phyloP scores from a whole-genome alignment of 2,797 vertebrate genomes.

The Parauchenoglanis punctatus region DNA sequence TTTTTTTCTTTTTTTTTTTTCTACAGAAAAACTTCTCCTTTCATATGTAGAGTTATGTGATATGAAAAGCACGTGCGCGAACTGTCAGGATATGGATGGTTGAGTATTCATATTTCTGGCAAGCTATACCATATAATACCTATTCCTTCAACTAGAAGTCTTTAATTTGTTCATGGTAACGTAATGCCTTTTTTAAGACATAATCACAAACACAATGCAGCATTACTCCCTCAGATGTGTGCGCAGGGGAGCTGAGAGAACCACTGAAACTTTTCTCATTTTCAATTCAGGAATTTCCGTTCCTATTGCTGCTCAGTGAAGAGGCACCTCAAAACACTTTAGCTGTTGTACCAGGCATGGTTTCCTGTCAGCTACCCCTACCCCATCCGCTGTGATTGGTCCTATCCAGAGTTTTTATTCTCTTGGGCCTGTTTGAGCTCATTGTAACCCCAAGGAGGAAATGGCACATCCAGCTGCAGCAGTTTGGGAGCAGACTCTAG shows the following conservation, averaged over 20 bases:
- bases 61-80: not conserved
- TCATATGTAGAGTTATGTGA: not conserved
- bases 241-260: not conserved
- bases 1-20: too few species aligned
- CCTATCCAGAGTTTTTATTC: not conserved
- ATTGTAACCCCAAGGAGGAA: slow-evolving; percentile 9
- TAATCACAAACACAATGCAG: not conserved
- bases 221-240: not conserved
- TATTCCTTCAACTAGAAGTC: not conserved
- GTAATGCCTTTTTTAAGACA: not conserved
- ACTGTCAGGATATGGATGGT: not conserved
- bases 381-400: not conserved
- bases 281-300: not conserved
- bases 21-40: not conserved
- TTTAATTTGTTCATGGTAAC: not conserved
- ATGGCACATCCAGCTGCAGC: slow-evolving; percentile 13
- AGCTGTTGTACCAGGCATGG: not conserved
- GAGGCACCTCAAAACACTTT: not conserved
- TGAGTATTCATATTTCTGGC: not conserved
- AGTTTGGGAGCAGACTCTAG: not conserved
- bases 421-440: not conserved
- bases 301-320: not conserved
- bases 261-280: not conserved
- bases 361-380: not conserved
- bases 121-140: not conserved